phyloP scores from a whole-genome alignment of 2,113 vertebrate genomes.

The Smithornis capensis region DNA sequence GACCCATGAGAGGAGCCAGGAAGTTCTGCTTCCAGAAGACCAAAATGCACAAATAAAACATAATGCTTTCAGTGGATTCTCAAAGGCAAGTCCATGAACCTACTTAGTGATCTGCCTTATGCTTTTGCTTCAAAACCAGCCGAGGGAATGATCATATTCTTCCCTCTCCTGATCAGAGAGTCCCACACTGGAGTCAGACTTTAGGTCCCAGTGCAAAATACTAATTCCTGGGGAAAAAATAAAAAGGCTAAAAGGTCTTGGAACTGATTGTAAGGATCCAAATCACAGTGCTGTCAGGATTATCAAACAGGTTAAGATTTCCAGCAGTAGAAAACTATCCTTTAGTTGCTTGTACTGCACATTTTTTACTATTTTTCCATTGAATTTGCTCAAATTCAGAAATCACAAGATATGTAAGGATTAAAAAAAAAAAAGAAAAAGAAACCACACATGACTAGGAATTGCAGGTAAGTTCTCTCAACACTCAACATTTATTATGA shows the following conservation, averaged over 20 bases:
- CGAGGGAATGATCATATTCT: background rate
- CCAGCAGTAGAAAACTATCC: background rate
- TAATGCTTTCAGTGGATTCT: background rate
- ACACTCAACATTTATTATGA: background rate
- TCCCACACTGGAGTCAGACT: background rate
- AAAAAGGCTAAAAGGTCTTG: too few species aligned
- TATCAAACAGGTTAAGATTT: background rate
- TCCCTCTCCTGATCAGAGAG: background rate
- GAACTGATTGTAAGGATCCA: background rate
- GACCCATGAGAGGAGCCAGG: rapidly evolving
- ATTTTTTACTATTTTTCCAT: background rate
- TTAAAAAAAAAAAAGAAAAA: background rate
- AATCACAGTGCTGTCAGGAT: background rate
- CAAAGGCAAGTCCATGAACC: background rate
- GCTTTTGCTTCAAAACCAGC: background rate
- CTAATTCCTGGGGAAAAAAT: background rate
- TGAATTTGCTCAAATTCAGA: background rate
- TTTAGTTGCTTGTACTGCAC: background rate
- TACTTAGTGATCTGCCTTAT: background rate
- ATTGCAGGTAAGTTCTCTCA: background rate
- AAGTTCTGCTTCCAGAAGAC: background rate
- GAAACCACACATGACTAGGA: background rate
- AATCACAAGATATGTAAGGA: background rate
- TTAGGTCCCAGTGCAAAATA: background rate
- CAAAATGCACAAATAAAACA: background rate